Conservation (phyloP, 1,140 invertebrate species). For the Mizuhopecten yessoensis region DNA sequence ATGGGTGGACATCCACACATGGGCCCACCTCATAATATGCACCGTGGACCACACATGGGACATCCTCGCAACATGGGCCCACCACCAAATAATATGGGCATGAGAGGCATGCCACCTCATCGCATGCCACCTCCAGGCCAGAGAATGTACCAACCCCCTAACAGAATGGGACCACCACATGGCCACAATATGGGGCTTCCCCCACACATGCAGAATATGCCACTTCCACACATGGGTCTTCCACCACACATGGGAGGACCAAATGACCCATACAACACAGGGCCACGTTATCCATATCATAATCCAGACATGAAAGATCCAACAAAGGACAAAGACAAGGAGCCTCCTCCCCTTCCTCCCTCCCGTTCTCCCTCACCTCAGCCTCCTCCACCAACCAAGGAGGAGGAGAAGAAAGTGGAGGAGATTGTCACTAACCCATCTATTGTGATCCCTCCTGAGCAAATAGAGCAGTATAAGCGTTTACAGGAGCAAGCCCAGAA, state of each 20-base stretch:
- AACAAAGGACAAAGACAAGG: slow-evolving; percentile 16
- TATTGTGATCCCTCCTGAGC: slow-evolving; percentile 62
- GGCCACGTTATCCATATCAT: background rate
- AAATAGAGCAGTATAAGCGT: slow-evolving; percentile 58
- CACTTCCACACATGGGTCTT: slow-evolving; percentile 14
- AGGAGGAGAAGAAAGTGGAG: slow-evolving; percentile 57
- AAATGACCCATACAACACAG: background rate
- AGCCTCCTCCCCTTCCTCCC: slow-evolving; percentile 52
- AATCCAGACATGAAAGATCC: background rate
- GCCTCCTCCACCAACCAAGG: slow-evolving; percentile 51
- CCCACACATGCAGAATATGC: background rate
- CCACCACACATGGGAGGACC: background rate
- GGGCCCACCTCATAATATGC: slow-evolving; percentile 39
- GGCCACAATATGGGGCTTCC: background rate
- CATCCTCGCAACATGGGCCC: background rate
- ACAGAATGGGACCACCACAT: slow-evolving; percentile 22
- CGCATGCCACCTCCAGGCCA: slow-evolving; percentile 7
- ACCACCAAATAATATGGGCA: slow-evolving; percentile 31
- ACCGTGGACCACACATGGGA: slow-evolving; percentile 34
- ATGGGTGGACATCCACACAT: slow-evolving; percentile 45
- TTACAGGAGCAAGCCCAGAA: slow-evolving; percentile 62
- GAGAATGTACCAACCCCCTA: slow-evolving; percentile 16
- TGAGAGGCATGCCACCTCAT: slow-evolving; percentile 20
- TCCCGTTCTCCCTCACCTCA: slow-evolving; percentile 52
- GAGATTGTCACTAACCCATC: slow-evolving; percentile 55